Conservation (phyloP, 2,113 vertebrate species). For the Indicator indicator region DNA sequence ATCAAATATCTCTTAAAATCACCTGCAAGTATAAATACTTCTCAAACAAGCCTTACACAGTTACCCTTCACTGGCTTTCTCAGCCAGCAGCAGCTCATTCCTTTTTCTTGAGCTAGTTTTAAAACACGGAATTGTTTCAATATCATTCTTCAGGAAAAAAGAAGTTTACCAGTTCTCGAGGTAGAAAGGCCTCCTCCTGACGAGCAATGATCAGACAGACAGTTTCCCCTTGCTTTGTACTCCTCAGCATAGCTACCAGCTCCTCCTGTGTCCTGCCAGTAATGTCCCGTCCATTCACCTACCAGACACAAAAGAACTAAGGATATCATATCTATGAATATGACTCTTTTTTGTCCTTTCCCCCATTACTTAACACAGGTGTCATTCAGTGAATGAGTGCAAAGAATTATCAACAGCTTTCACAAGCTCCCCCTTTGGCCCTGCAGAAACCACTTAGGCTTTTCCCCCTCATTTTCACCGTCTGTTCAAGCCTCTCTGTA, state of each 20-base stretch:
- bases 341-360: neutral
- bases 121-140: neutral
- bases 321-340: neutral
- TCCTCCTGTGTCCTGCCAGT: slow-evolving; percentile 91
- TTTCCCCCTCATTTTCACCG: slow-evolving; percentile 21
- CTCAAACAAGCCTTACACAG: neutral
- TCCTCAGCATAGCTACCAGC: slow-evolving; percentile 91
- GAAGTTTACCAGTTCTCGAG: slow-evolving; percentile 92
- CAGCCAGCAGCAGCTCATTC: neutral
- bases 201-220: slow-evolving; percentile 88
- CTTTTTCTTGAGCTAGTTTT: neutral
- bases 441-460: slow-evolving; percentile 29
- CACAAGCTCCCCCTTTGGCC: neutral
- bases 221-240: slow-evolving; percentile 92
- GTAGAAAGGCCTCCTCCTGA: slow-evolving; percentile 91
- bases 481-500: slow-evolving; percentile 19
- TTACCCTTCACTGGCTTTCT: neutral
- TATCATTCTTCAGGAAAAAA: neutral
- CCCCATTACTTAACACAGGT: neutral
- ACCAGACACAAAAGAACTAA: neutral
- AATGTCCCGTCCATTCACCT: slow-evolving; percentile 94
- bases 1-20: neutral
- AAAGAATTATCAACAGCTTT: neutral
- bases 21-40: neutral
- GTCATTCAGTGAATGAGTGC: neutral